phyloP scores from a whole-genome alignment of 2,113 vertebrate species.

The Tragelaphus buxtoni region DNA sequence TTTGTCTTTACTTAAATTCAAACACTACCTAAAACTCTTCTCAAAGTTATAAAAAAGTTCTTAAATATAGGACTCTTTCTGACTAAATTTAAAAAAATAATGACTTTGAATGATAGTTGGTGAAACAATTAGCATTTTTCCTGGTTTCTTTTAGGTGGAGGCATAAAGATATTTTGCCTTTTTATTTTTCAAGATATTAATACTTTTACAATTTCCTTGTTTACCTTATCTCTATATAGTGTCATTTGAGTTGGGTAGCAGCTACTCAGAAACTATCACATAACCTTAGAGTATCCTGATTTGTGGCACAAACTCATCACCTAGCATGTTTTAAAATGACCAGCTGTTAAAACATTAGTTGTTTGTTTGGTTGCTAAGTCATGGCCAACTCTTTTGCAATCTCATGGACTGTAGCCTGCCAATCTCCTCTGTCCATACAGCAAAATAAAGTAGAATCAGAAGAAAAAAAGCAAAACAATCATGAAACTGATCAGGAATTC shows the following conservation, averaged over 20 bases:
- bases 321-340: neutral
- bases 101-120: neutral
- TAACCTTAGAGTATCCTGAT: neutral
- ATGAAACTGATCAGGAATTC: neutral
- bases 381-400: no score
- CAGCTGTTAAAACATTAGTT: neutral
- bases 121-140: neutral
- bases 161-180: no score
- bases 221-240: neutral
- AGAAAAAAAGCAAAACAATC: no score
- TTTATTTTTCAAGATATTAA: neutral
- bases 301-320: neutral
- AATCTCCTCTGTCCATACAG: no score
- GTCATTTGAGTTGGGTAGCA: neutral
- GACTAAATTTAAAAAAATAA: neutral
- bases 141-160: neutral
- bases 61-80: neutral
- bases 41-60: neutral
- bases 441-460: no score
- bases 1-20: conserved; percentile 17
- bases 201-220: neutral
- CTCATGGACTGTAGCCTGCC: no score
- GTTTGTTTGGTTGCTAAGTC: no score
- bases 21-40: neutral
- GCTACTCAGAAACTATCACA: neutral